These are phyloP conservation scores for Lycocerus yunnanus DNA, from an alignment of 2,888 invertebrate genomes.

Conservation along the genomic window DNA sequence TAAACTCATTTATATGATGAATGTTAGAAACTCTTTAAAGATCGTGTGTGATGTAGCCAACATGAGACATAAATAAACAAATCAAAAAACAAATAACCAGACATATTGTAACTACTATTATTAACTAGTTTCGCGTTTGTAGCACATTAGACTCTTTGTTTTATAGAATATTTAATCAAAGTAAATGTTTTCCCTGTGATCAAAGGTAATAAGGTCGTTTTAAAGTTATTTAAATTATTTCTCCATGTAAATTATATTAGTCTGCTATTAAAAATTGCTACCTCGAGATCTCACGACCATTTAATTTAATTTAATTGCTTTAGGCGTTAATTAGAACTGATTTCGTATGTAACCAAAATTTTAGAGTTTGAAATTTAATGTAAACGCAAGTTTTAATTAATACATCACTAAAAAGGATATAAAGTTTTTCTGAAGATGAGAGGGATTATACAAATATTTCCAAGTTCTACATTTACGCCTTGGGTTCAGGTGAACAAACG, in stretches of 20 bases:
- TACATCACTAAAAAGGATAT: no score
- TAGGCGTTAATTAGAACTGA: not conserved
- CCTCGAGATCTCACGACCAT: not conserved
- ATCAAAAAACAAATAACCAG: slow-evolving; percentile 21
- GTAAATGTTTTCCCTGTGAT: not conserved
- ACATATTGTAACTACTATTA: slow-evolving; percentile 20
- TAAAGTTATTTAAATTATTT: not conserved
- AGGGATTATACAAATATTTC: not conserved
- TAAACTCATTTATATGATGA: slow-evolving; percentile 32
- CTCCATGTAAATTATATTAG: not conserved
- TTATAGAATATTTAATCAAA: slow-evolving; percentile 10
- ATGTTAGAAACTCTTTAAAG: slow-evolving; percentile 20
- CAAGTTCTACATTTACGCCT: not conserved
- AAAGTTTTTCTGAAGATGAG: no score
- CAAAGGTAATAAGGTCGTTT: not conserved
- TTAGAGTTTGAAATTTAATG: not conserved
- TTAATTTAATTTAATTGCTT: not conserved
- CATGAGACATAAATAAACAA: slow-evolving; percentile 28
- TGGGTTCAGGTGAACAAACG: not conserved
- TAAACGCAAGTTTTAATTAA: not conserved
- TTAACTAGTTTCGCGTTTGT: slow-evolving; percentile 21
- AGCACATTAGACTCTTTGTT: slow-evolving; percentile 8
- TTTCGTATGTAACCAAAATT: not conserved
- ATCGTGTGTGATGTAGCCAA: slow-evolving; percentile 27
- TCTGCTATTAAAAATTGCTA: not conserved